Evolutionary conservation across 1,140 invertebrate genomes (phyloP), one percentile per base, ranked within the genome.

Genomic region (Dermatophagoides farinae): DNA sequence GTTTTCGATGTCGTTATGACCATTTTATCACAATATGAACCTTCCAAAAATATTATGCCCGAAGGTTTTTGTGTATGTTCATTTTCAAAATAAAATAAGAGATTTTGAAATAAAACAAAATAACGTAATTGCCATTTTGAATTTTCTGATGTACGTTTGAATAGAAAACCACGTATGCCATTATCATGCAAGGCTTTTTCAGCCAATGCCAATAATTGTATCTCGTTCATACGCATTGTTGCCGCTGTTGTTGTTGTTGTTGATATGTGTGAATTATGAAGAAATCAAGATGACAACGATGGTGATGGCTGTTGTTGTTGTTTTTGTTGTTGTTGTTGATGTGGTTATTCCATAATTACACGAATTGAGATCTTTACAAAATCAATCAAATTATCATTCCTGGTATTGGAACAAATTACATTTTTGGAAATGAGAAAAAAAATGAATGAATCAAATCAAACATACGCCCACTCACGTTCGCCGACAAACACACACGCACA

Each of bases 71-170:
- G 75, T 8, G 69, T 65, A n/a, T 65, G 64, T 63, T 91, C 87
- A 54, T 79, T 82, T 66, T 93, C 89, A 70, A 86, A 92, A 72
- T 91, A 91, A 72, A 91, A 91, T 60, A 92, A 73, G 60, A 91
- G 70, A 74, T 92, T 93, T 79, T 92, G 88, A 70, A 91, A 92
- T 4, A 93, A 77, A 23, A 88, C 79, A 70, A 92, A 92, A 81
- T 85, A 92, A 39, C 87, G 74, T 44, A 84, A 74, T 71, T 90
- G 87, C 88, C 88, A 93, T 72, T 88, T 89, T 58, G 79, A 80
- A 62, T 79, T 84, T 70, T 90, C 87, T 0, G 85, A 79, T 49
- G 84, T 86, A 60, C 84, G 76, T 72, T 92, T 92, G 73, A 86
- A 82, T 60, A 92, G 76, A 72, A 84, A 83, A 37, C 88, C 88